These are phyloP conservation scores for Pseudorectes ferrugineus DNA, from an alignment of 2,113 vertebrate species.

Conservation along the genomic window DNA sequence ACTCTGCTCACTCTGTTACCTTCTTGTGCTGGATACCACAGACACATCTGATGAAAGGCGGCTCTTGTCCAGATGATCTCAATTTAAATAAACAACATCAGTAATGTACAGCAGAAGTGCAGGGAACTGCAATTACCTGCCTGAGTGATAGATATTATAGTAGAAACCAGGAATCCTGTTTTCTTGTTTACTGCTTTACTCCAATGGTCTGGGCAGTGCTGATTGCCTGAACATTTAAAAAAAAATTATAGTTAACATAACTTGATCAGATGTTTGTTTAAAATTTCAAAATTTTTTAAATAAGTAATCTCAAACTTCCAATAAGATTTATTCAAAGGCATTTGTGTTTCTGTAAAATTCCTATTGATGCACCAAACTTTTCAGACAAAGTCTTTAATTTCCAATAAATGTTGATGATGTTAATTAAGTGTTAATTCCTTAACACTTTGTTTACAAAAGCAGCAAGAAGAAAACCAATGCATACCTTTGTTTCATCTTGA, in stretches of 20 bases:
- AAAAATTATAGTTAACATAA: fast-evolving
- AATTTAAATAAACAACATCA: background rate
- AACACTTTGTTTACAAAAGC: background rate
- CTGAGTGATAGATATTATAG: background rate
- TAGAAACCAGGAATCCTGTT: background rate
- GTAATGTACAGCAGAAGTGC: background rate
- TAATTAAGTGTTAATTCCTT: background rate
- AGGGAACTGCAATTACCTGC: background rate
- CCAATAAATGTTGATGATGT: background rate
- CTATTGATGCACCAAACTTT: background rate
- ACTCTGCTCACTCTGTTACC: background rate
- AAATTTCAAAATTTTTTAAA: background rate
- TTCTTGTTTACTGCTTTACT: background rate
- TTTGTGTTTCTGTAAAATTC: background rate
- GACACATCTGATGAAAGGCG: background rate
- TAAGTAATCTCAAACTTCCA: background rate
- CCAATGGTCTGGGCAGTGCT: background rate
- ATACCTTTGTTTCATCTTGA: background rate
- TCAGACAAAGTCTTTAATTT: background rate
- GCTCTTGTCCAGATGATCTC: background rate
- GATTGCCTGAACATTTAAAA: background rate
- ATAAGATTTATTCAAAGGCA: background rate
- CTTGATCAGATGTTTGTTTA: background rate
- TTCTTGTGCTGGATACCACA: background rate
- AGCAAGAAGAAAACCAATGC: background rate